Percentiles rank a stretch among this genome's conserved stretches.
phyloP scores from a whole-genome alignment of 2,888 invertebrate genomes.

The Ophonus ardosiacus region DNA sequence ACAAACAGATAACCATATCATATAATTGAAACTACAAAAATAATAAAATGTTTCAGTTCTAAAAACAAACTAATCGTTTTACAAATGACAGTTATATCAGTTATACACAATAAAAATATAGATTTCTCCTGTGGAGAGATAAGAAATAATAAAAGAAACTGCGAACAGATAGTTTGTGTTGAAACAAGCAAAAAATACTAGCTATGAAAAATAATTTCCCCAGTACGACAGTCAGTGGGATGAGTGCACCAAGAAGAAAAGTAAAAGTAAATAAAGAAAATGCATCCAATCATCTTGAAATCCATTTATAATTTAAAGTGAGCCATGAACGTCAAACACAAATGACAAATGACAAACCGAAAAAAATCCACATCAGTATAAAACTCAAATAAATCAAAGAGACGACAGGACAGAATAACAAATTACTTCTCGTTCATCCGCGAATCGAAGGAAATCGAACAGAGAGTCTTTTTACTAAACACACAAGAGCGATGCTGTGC shows the following conservation, averaged over 20 bases:
- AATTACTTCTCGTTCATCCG: slow-evolving; percentile 33
- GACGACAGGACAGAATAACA: slow-evolving; percentile 39
- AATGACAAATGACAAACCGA: slow-evolving; percentile 41
- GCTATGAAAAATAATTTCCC: not conserved
- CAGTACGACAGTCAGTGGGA: not conserved
- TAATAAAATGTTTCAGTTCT: not conserved
- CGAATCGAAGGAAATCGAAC: slow-evolving; percentile 40
- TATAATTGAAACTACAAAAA: not conserved
- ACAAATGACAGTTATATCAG: not conserved
- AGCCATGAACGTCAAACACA: slow-evolving; percentile 44
- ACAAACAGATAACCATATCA: not conserved
- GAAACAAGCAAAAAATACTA: not conserved
- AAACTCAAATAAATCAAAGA: slow-evolving; percentile 43
- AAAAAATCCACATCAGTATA: slow-evolving; percentile 47
- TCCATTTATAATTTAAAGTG: slow-evolving; percentile 47
- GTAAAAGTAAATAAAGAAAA: slow-evolving; percentile 46
- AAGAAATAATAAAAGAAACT: not conserved
- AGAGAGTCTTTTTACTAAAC: slow-evolving; percentile 39
- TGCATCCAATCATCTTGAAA: slow-evolving; percentile 25
- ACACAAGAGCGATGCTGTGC: slow-evolving; percentile 23
- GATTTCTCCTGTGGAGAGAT: not conserved
- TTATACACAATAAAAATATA: not conserved
- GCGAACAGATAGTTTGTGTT: not conserved
- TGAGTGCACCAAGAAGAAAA: slow-evolving; percentile 10
- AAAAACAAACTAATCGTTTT: not conserved